A percentile compares a stretch with the other conserved stretches of the same genome.
phyloP scores from a whole-genome alignment of 2,113 vertebrate species.

The Hystrix cristata region DNA sequence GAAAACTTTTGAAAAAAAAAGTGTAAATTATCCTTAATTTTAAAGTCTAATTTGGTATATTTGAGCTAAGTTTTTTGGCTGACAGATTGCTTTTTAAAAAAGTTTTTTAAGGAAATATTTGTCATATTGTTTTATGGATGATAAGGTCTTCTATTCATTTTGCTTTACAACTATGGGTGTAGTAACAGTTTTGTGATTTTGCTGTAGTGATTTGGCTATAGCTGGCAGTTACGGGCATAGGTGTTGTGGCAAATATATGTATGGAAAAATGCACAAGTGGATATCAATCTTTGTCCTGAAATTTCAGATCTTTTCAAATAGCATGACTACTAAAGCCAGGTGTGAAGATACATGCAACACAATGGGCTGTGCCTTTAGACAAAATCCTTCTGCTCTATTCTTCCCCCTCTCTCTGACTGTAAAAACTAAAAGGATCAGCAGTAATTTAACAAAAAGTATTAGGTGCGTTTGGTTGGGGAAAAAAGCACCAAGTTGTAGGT shows the following conservation, averaged over 20 bases:
- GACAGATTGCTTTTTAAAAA: conserved; percentile 56
- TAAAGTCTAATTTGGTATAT: conserved; percentile 24
- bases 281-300: neutral
- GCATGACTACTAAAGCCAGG: neutral
- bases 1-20: conserved; percentile 14
- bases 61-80: conserved; percentile 37
- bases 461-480: neutral
- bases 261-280: neutral
- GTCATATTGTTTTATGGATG: conserved; percentile 48
- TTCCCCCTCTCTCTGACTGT: neutral
- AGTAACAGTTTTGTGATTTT: conserved; percentile 34
- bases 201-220: conserved; percentile 8
- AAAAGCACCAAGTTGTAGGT: conserved; percentile 11
- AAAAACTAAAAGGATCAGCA: conserved; percentile 22
- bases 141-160: neutral
- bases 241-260: neutral
- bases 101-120: conserved; percentile 35
- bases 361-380: neutral
- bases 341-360: neutral
- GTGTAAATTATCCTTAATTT: conserved; percentile 52
- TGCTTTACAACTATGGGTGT: conserved; percentile 5
- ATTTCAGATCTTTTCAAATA: conserved; percentile 33
- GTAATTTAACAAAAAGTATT: neutral
- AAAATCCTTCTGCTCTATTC: conserved; percentile 13
- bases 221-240: neutral